Conservation (phyloP, 2,797 vertebrate genomes). For the Periophthalmus magnuspinnatus region DNA sequence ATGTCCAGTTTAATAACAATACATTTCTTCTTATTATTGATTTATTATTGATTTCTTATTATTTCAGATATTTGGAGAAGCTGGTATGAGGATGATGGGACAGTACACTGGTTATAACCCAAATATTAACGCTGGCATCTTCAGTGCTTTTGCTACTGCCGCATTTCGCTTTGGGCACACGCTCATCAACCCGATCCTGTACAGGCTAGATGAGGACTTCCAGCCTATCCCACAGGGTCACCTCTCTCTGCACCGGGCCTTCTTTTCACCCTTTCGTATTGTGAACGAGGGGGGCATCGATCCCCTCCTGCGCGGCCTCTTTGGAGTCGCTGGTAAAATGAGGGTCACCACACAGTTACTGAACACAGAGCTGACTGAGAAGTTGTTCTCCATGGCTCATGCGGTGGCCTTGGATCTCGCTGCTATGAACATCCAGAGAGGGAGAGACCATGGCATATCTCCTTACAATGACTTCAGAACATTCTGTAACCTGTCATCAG, state of each 20-base stretch:
- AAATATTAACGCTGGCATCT: conserved; percentile 88
- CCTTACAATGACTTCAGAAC: conserved; percentile 96
- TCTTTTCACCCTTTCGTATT: conserved; percentile 97
- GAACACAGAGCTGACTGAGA: conserved; percentile 95
- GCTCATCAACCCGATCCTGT: conserved; percentile 92
- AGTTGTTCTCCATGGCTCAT: conserved; percentile 96
- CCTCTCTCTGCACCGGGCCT: conserved; percentile 93
- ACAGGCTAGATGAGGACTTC: conserved; percentile 90
- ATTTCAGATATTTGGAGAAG: conserved; percentile 89
- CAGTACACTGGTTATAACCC: conserved; percentile 90
- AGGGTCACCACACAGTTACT: conserved; percentile 89
- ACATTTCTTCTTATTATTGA: no score
- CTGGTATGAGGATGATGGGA: conserved; percentile 88
- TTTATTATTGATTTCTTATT: conserved; percentile 10
- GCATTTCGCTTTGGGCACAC: conserved; percentile 98
- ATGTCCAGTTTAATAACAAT: not conserved
- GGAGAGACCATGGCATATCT: conserved; percentile 94
- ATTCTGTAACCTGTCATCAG: conserved; percentile 93
- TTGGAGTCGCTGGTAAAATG: conserved; percentile 95
- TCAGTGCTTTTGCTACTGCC: conserved; percentile 93
- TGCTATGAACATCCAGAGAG: conserved; percentile 96
- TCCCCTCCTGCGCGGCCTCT: conserved; percentile 92
- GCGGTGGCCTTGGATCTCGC: conserved; percentile 95
- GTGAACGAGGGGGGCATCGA: conserved; percentile 98
- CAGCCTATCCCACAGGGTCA: conserved; percentile 90